Evolutionary conservation across 2,113 vertebrate genomes (phyloP).

Genomic region (Phylloscopus trochilus): DNA sequence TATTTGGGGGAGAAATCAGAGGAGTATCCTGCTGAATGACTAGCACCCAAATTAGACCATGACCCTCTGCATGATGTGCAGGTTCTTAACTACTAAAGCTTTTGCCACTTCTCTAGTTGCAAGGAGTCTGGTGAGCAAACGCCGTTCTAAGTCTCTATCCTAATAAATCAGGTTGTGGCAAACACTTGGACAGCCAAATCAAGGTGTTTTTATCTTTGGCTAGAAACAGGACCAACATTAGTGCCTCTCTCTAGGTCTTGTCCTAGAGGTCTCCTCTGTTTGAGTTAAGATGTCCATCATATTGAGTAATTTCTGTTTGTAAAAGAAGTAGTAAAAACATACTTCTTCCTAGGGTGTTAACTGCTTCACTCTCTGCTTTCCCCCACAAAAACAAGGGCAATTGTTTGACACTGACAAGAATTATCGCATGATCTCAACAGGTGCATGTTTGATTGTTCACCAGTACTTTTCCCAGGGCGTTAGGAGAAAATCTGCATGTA

Average conservation of each 20-base stretch:
- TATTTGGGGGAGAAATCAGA: neutral
- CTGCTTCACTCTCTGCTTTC: neutral
- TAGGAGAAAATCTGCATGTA: neutral
- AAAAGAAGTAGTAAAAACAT: neutral
- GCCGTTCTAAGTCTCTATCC: neutral
- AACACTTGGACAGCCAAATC: neutral
- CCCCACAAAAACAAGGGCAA: neutral
- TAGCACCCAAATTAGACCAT: neutral
- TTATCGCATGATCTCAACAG: neutral
- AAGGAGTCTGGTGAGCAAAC: neutral
- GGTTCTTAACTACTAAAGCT: neutral
- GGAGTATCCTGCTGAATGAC: neutral
- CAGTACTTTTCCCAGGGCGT: neutral
- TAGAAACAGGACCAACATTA: neutral
- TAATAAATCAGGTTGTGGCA: neutral
- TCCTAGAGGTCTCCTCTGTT: neutral
- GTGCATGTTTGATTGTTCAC: neutral
- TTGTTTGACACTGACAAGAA: neutral
- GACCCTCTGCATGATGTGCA: neutral
- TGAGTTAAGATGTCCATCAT: neutral
- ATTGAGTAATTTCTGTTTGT: neutral
- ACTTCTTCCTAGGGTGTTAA: neutral
- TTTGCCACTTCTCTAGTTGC: rapidly evolving
- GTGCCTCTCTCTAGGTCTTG: neutral
- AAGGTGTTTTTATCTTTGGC: neutral